Conservation (phyloP, 92 coral and sea anemone species). For the Bergia puertoricense region DNA sequence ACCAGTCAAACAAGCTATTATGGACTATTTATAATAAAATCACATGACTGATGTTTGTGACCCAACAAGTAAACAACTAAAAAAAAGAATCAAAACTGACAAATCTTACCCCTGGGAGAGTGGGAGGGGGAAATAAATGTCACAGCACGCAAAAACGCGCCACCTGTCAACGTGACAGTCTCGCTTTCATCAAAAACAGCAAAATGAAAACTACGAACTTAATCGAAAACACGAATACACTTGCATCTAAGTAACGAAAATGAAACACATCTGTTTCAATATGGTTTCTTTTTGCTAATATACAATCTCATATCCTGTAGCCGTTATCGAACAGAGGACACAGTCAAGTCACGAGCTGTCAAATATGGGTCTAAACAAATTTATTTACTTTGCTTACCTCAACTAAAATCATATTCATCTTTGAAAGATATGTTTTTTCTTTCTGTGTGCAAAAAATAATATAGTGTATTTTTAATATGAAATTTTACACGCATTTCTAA, state of each 20-base stretch:
- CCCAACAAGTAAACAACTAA: not conserved
- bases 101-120: slow-evolving; percentile 6
- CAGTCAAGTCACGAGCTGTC: slow-evolving; percentile 18
- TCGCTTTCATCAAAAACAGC: not conserved
- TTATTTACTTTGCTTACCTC: slow-evolving; percentile 74
- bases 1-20: not conserved
- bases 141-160: not conserved
- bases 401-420: slow-evolving; percentile 95
- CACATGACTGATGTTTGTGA: slow-evolving; percentile 18
- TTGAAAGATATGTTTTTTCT: slow-evolving; percentile 92
- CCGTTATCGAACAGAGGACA: not conserved
- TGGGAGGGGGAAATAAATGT: not conserved
- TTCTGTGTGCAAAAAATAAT: slow-evolving; percentile 60
- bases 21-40: not conserved
- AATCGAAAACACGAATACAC: not conserved
- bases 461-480: not conserved
- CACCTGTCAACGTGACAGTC: slow-evolving; percentile 22
- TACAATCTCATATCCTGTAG: no score
- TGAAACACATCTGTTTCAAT: not conserved
- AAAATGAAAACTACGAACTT: not conserved
- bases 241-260: not conserved
- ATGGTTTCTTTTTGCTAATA: not conserved
- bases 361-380: slow-evolving; percentile 9
- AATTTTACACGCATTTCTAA: not conserved
- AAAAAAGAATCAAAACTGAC: not conserved